Evolutionary conservation across 2,113 vertebrate species (phyloP), one percentile per base, ranked within the genome.

Genomic region (Orientallactaga bullata): DNA sequence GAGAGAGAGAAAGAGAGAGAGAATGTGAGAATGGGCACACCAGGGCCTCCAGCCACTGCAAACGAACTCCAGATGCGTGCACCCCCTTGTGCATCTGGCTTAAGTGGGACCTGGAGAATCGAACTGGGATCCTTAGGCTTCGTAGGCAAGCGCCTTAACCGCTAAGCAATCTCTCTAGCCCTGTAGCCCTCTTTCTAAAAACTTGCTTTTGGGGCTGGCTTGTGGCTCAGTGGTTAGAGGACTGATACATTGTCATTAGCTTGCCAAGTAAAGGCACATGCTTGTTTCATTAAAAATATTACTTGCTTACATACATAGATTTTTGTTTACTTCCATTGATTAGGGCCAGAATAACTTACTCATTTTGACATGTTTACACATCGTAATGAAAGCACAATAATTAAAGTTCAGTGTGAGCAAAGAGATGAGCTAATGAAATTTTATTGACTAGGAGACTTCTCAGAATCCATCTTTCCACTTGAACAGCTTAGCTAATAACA

Each of bases 341-440:
- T 80, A 87, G 65, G 39, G 87, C 42, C 60, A 96, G 89, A 95
- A 94, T 88, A 97, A 96, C 61, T 88, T 73, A 91, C 76, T 97
- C 90, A 93, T 61, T 95, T 68, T 82, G 95, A 93, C 82, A 8
- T 94, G 90, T 95, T 94, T 96, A 95, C n/a, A 88, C 63, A 96
- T 95, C 91, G 95, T 94, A 93, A 97, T 92, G 84, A 97, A 97
- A 92, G 91, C 60, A 97, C 78, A 96, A 26, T 95, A 96, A 96
- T 96, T 96, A 97, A 97, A 97, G 95, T 80, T 96, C 95, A 96
- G 61, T 79, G 92, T 94, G 96, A 88, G 94, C 87, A 21, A 24
- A 81, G 86, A 11, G 16, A 80, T 88, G 79, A 90, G 72, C 82
- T 94, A 95, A 95, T 94, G 88, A 94, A 69, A 88, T 87, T 96